These are phyloP conservation scores for Platycercus adscitus DNA, from an alignment of 2,113 vertebrate genomes.

Conservation along the genomic window DNA sequence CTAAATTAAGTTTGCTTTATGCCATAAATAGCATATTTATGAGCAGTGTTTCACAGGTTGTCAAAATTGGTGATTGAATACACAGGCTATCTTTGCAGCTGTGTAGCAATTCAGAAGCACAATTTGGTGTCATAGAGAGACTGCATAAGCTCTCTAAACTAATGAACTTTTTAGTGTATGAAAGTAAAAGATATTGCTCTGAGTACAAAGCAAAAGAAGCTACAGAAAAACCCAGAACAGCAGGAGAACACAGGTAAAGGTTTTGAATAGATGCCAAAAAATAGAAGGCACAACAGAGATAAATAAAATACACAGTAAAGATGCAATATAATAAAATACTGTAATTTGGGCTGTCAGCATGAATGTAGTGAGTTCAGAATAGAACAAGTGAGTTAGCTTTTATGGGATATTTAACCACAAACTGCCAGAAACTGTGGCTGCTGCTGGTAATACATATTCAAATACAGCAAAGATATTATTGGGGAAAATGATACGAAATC, in stretches of 20 bases:
- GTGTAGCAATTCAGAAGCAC: neutral
- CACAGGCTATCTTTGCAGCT: neutral
- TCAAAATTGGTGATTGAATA: neutral
- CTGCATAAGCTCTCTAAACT: neutral
- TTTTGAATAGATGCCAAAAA: conserved; percentile 68
- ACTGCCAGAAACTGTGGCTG: neutral
- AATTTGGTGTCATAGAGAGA: neutral
- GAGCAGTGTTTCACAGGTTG: neutral
- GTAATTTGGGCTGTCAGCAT: conserved; percentile 76
- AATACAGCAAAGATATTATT: conserved; percentile 31
- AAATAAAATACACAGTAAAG: conserved; percentile 76
- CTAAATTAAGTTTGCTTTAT: neutral
- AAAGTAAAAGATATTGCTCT: neutral
- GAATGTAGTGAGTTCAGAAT: conserved; percentile 59
- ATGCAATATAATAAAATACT: conserved; percentile 78
- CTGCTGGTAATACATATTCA: conserved; percentile 56
- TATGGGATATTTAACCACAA: conserved; percentile 63
- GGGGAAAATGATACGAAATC: conserved; percentile 40
- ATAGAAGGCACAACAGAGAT: conserved; percentile 66
- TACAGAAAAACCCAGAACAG: neutral
- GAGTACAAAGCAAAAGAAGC: conserved; percentile 9
- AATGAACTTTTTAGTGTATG: neutral
- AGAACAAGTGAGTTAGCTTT: conserved; percentile 67
- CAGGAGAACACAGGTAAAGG: conserved; percentile 47
- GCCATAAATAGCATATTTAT: neutral